These are phyloP conservation scores for Agonopterix arenella DNA, from an alignment of 2,888 invertebrate genomes.

Conservation along the genomic window DNA sequence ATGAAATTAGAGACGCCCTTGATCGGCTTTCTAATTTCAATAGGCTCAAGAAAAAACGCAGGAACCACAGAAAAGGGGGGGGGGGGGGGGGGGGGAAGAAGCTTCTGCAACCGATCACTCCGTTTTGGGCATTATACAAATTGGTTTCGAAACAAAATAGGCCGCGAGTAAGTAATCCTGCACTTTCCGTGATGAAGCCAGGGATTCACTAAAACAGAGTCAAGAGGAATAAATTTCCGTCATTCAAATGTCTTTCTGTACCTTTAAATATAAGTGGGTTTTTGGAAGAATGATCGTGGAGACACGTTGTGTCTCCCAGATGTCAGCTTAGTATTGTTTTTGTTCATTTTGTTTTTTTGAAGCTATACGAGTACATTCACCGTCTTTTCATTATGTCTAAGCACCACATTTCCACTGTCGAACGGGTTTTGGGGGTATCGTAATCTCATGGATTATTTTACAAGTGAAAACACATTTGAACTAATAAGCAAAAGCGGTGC, in stretches of 20 bases:
- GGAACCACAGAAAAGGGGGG: neutral
- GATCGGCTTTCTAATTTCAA: neutral
- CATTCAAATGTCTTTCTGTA: neutral
- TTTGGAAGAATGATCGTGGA: too few species aligned
- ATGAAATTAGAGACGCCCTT: neutral
- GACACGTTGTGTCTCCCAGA: too few species aligned
- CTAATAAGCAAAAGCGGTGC: too few species aligned
- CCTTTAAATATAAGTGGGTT: too few species aligned
- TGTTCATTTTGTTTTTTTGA: too few species aligned
- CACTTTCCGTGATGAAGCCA: conserved; percentile 37
- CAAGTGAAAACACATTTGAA: too few species aligned
- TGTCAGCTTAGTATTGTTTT: too few species aligned
- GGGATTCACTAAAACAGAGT: conserved; percentile 2
- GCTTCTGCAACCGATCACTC: conserved; percentile 20
- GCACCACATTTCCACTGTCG: too few species aligned
- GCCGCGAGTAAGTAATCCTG: conserved; percentile 18
- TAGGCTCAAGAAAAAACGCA: neutral
- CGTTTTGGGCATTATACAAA: conserved; percentile 38
- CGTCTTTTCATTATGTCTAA: too few species aligned
- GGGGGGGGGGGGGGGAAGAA: neutral
- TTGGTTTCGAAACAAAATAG: conserved; percentile 37
- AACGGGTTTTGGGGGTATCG: too few species aligned
- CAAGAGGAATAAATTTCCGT: conserved; percentile 3
- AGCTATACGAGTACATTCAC: too few species aligned
- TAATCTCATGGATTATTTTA: too few species aligned